phyloP scores from a whole-genome alignment of 2,888 invertebrate genomes.

The Pyrrhia umbra region DNA sequence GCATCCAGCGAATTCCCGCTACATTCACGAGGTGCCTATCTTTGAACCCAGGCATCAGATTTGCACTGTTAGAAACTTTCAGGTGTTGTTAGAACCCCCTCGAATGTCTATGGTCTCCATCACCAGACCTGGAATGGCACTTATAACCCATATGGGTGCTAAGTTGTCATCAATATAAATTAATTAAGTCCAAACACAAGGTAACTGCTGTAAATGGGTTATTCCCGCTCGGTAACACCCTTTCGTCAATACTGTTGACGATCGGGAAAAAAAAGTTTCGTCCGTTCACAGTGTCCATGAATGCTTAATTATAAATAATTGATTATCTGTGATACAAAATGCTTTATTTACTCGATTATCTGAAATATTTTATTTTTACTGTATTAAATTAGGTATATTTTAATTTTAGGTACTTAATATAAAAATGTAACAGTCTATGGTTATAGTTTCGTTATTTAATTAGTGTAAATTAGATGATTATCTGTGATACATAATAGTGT shows the following conservation, averaged over 20 bases:
- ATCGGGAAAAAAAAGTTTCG: not conserved
- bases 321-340: conserved; percentile 1
- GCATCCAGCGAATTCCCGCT: too few relatives aligned
- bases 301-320: not conserved
- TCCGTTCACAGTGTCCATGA: not conserved
- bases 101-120: too few relatives aligned
- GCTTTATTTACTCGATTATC: not conserved
- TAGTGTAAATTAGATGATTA: conserved; percentile 5
- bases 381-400: conserved; percentile 1
- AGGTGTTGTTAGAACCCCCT: too few relatives aligned
- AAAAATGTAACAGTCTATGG: conserved; percentile 2
- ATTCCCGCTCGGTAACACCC: conserved; percentile 2
- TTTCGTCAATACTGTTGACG: not conserved
- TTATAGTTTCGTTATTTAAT: conserved; percentile 2
- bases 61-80: too few relatives aligned
- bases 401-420: not conserved
- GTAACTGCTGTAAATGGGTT: too few relatives aligned
- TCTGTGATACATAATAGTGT: conserved; percentile 2
- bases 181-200: too few relatives aligned
- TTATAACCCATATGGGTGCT: too few relatives aligned
- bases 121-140: too few relatives aligned
- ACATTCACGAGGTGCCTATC: too few relatives aligned
- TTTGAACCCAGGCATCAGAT: too few relatives aligned
- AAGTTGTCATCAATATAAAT: too few relatives aligned
- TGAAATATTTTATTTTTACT: conserved; percentile 6